phyloP scores from a whole-genome alignment of 2,113 vertebrate species.

The Cebus imitator region DNA sequence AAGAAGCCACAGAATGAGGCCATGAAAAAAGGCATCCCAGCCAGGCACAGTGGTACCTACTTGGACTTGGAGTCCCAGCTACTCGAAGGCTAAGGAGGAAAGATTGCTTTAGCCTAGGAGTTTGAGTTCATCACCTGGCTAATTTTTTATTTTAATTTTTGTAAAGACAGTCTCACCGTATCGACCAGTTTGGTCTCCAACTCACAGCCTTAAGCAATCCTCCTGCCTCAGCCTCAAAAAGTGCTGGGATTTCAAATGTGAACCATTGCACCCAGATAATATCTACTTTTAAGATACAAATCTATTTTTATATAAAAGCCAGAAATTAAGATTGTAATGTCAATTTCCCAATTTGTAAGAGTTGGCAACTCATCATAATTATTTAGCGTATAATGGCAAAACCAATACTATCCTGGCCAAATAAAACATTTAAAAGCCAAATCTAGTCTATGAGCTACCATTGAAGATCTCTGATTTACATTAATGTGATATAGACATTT shows the following conservation, averaged over 20 bases:
- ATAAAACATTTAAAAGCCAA: background rate
- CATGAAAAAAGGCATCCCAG: background rate
- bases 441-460: background rate
- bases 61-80: background rate
- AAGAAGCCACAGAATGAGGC: background rate
- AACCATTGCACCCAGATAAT: background rate
- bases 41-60: too few relatives aligned
- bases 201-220: background rate
- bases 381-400: background rate
- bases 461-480: background rate
- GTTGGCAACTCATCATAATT: background rate
- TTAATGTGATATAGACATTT: background rate
- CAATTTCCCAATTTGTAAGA: background rate
- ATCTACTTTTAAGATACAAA: background rate
- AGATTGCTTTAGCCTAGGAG: background rate
- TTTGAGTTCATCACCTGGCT: background rate
- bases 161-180: background rate
- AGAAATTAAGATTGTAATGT: background rate
- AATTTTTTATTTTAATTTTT: background rate
- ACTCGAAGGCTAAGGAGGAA: background rate
- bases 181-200: background rate
- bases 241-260: background rate
- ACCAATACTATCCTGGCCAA: background rate
- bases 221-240: background rate
- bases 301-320: background rate